Evolutionary conservation across 2,797 vertebrate species (phyloP).

Genomic region (Smutsia temminckii): DNA sequence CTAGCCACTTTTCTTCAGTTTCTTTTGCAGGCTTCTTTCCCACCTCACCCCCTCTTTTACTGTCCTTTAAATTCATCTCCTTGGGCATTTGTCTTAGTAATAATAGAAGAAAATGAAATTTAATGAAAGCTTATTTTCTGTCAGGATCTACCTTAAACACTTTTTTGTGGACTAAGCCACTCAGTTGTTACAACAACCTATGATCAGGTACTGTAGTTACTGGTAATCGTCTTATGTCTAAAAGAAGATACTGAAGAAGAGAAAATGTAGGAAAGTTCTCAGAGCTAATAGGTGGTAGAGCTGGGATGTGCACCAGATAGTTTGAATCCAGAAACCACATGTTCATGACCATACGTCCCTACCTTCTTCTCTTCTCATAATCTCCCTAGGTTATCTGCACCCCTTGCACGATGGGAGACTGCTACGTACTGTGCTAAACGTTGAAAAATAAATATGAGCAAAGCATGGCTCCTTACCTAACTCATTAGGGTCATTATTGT

Average conservation of each 20-base stretch:
- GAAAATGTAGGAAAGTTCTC: neutral
- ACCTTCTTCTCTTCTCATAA: neutral
- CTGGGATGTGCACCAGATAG: neutral
- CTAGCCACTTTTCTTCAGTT: neutral
- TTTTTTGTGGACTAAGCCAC: neutral
- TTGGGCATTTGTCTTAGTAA: neutral
- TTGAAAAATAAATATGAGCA: neutral
- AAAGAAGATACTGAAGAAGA: conserved; percentile 42
- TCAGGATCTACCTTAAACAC: neutral
- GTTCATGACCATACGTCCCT: neutral
- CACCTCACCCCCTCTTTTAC: neutral
- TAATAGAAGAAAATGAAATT: neutral
- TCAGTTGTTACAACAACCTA: neutral
- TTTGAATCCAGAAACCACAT: neutral
- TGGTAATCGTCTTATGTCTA: neutral
- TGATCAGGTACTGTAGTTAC: neutral
- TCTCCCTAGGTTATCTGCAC: neutral
- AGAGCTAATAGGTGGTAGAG: neutral
- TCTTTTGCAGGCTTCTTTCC: neutral
- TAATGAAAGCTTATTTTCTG: neutral
- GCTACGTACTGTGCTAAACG: neutral
- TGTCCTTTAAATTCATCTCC: neutral
- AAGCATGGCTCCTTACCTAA: neutral
- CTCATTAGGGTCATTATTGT: neutral
- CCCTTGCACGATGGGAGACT: neutral